Evolutionary conservation across 2,797 vertebrate genomes (phyloP).

Genomic region (Artibeus lituratus): DNA sequence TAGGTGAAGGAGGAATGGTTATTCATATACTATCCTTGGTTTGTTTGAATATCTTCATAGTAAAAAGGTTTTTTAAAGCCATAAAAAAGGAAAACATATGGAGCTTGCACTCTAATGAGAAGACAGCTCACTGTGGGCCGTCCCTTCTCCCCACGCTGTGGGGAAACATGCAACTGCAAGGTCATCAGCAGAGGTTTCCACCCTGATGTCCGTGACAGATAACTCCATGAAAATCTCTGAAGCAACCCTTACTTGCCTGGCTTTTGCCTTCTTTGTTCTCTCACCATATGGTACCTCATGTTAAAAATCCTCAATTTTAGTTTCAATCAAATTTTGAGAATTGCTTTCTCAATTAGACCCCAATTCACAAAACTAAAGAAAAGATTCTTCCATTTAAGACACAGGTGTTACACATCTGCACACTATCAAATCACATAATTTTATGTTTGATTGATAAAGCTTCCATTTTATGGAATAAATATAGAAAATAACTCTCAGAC

Average conservation of each 20-base stretch:
- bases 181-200: not conserved
- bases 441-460: not conserved
- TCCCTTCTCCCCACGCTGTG: not conserved
- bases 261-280: not conserved
- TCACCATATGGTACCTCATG: not conserved
- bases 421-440: not conserved
- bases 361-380: not conserved
- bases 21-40: not conserved
- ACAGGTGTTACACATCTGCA: not conserved
- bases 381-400: not conserved
- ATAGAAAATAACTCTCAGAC: not conserved
- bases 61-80: not conserved
- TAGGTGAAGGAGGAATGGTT: not conserved
- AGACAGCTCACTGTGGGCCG: not conserved
- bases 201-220: not conserved
- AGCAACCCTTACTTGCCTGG: not conserved
- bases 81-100: not conserved
- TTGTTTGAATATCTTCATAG: not conserved
- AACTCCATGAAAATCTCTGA: not conserved
- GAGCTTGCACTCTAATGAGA: not conserved
- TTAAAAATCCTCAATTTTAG: not conserved
- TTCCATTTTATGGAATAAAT: not conserved
- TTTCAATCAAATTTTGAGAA: not conserved
- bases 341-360: not conserved
- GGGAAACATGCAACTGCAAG: not conserved